Base-by-base conservation (phyloP, 2,888 invertebrate genomes). In the Papilio protenor region DNA sequence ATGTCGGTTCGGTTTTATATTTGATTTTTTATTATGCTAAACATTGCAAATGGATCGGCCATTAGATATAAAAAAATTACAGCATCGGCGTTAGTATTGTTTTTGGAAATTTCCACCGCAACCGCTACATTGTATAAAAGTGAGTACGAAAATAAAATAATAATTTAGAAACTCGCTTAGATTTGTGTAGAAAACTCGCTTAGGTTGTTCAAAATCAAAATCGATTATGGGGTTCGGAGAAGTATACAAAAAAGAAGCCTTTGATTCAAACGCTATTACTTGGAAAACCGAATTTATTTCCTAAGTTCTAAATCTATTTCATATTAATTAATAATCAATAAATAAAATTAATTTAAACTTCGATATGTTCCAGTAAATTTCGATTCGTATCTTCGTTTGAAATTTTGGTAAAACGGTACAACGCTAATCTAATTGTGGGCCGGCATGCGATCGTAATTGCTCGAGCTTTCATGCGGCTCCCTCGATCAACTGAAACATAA, bases 371-470 rank as follows among this genome's bases (percentile, higher is more conserved):
- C 75, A 82, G 80, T n/a, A 70, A 57, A 66, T n/a, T 47, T 61
- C 27, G 76, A 79, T 40, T 70, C 73, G 71, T 77, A 21, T 73
- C 71, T 66, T 78, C 80, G 84, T 83, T 84, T 84, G 81, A 86
- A 87, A 86, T 83, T 85, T 86, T 81, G 79, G 79, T 76, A 52
- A 75, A 77, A 81, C 82, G 82, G 84, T 84, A 83, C 82, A 80
- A 81, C 70, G 61, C 74, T 75, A 82, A 82, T 83, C 81, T 89
- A 86, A 89, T 87, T 86, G 86, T 86, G 77, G 77, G 73, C 76
- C 79, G 81, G 81, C 90, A 90, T 88, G 90, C 89, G 84, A 90
- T 82, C 83, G 80, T 83, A 73, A 78, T 82, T 77, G 77, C 77
- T 80, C 79, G 78, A 78, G 78, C 78, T 80, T 79, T 55, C 64